These are phyloP conservation scores for Eptatretus burgeri DNA, from an alignment of 2,113 vertebrate genomes.

Conservation along the genomic window DNA sequence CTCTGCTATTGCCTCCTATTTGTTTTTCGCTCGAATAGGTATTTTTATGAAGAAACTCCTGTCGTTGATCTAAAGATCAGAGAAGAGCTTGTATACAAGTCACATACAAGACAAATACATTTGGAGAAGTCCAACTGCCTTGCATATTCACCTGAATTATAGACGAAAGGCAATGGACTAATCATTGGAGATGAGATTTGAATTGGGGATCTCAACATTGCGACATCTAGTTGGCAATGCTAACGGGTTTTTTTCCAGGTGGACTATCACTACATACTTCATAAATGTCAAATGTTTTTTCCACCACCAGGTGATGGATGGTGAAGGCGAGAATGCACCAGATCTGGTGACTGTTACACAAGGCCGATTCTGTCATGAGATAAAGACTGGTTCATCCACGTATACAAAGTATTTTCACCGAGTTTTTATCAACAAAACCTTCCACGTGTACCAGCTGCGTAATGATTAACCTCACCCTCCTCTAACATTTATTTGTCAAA, in stretches of 20 bases:
- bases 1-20: too few species aligned
- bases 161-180: not conserved
- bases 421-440: constrained; percentile 76
- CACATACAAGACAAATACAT: too few species aligned
- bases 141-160: not conserved
- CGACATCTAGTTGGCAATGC: not conserved
- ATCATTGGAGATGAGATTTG: not conserved
- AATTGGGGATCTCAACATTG: not conserved
- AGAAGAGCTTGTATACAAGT: not conserved
- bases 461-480: constrained; percentile 14
- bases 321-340: constrained; percentile 39
- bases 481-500: too few species aligned
- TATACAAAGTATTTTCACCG: constrained; percentile 34
- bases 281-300: not conserved
- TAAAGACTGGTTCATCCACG: constrained; percentile 28
- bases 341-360: constrained; percentile 32
- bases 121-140: too few species aligned
- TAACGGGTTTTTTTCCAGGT: not conserved
- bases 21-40: too few species aligned
- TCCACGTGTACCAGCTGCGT: constrained; percentile 50
- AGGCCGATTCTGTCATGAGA: constrained; percentile 61
- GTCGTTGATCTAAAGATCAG: not conserved
- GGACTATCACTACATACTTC: constrained; percentile 4
- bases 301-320: constrained; percentile 52
- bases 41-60: too few species aligned